Base-by-base conservation (phyloP, 1,140 invertebrate species). In the Drosophila oshimai region DNA sequence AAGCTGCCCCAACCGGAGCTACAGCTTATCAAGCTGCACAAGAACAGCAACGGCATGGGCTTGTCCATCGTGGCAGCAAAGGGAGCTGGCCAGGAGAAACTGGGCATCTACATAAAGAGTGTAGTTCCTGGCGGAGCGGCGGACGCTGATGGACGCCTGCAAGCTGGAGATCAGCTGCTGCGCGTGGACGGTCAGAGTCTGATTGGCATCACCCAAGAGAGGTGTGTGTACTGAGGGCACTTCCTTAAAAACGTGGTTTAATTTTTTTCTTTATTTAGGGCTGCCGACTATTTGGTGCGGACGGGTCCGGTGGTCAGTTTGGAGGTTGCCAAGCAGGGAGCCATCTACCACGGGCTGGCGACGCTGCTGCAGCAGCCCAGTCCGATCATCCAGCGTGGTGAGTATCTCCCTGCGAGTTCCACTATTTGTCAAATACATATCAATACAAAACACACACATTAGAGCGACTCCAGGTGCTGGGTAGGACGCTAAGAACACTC, bases 31-130 rank as follows among this genome's bases (percentile, higher is more conserved):
- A 95, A 97, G 84, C 93, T 98, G 18, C 95, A 97, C 80, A 98
- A 98, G 92, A 96, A 96, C 58, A 95, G 96, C 47, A 97, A 96
- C 80, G 96, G 97, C 51, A 98, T 98, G 95, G 97, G 97, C 7
- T 93, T 98, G 44, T 98, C 96, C 73, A 98, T 98, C 74, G 97
- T 98, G 15, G 97, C 97, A 13, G 97, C 97, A 6, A 97, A 97
- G 93, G 97, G 90, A 0, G 89, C 90, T 2, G 90, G 90, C 6
- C 84, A 91, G 73, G 96, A 98, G 79, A 95, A 96, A 77, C 92
- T 98, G 36, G 98, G 98, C 28, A 99, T 99, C 90, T 99, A 99
- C 91, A 98, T 99, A 54, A 99, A 99, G 92, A 98, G 97, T 53
- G 98, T 99, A 15, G 98, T 99, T 20, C 94, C 97, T 58, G 97